These are phyloP conservation scores for Centropus unirufus DNA, from an alignment of 2,113 vertebrate genomes.

Conservation along the genomic window DNA sequence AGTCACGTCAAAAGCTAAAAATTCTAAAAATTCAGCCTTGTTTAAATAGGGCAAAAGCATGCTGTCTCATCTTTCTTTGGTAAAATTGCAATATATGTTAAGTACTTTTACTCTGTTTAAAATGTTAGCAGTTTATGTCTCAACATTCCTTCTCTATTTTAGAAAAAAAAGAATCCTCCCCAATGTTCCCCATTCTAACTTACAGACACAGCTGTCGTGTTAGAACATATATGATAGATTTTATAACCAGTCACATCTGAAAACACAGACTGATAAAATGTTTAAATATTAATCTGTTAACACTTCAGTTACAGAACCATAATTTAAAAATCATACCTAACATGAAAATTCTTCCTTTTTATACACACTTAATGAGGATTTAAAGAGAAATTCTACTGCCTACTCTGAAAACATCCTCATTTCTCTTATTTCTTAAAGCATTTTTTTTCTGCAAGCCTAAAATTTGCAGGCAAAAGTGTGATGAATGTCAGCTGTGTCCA, in stretches of 20 bases:
- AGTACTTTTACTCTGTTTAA: background rate
- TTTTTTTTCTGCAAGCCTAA: background rate
- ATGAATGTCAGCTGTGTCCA: background rate
- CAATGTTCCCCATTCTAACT: background rate
- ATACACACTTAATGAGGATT: background rate
- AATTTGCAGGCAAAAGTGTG: background rate
- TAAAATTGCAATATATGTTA: rapidly evolving
- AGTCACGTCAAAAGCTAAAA: background rate
- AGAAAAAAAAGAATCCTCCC: background rate
- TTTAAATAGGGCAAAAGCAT: background rate
- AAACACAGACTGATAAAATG: background rate
- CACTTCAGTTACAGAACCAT: background rate
- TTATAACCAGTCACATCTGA: background rate
- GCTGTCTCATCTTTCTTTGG: too few species aligned
- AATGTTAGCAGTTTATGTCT: background rate
- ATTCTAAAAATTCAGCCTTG: background rate
- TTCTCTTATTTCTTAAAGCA: background rate
- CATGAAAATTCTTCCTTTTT: background rate
- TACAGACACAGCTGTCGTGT: background rate
- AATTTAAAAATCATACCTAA: background rate
- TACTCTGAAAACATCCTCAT: background rate
- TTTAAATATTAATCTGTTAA: background rate
- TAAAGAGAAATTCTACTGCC: background rate
- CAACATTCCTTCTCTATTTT: background rate
- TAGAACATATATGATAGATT: background rate